Base-by-base conservation (phyloP, 35 echinoderm and acorn worm species). In the Stichopus chloronotus region DNA sequence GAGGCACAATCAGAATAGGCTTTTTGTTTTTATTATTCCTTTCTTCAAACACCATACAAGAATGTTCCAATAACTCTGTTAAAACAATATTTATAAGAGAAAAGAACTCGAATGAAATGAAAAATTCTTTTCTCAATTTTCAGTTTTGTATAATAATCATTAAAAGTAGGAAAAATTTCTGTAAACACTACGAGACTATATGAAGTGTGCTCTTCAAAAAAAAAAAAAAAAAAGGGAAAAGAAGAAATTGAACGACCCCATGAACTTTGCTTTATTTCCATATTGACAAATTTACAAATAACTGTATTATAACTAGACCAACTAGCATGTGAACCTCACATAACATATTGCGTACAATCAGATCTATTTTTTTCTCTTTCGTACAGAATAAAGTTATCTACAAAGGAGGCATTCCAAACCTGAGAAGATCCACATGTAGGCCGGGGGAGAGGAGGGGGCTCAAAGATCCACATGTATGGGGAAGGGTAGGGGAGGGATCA, bases 1-100 rank as follows among this genome's bases (percentile, higher is more conserved):
- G 24, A 83, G 52, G 14, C 9, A 57, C 16, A 83, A 9, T 71
- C 52, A 59, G 58, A 71, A 24, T 55, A 89, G 65, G 59, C 59
- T 89, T 89, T 85, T 89, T 89, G 11, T 89, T 71, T 59, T 87
- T 59, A 59, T 87, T 87, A 87, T 87, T 87, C 84, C 84, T 87
- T 87, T 87, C 84, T 87, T 87, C 59, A 72, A 71, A 89, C 87
- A 89, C 87, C 87, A 89, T 89, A 89, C 87, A 89, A 89, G 87
- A 89, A 89, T 89, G 87, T 89, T 89, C 65, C 87, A 89, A 89
- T 89, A 89, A 89, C 65, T 89, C 87, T 89, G 87, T 65, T 89
- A 89, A 89, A 89, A 89, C 87, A 89, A 85, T 89, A 89, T 89
- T 89, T 89, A 89, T 89, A 89, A 89, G 87, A 89, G 61, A 89